Base-by-base conservation (phyloP, 2,113 vertebrate genomes). In the Brachypodius melanocephalos region DNA sequence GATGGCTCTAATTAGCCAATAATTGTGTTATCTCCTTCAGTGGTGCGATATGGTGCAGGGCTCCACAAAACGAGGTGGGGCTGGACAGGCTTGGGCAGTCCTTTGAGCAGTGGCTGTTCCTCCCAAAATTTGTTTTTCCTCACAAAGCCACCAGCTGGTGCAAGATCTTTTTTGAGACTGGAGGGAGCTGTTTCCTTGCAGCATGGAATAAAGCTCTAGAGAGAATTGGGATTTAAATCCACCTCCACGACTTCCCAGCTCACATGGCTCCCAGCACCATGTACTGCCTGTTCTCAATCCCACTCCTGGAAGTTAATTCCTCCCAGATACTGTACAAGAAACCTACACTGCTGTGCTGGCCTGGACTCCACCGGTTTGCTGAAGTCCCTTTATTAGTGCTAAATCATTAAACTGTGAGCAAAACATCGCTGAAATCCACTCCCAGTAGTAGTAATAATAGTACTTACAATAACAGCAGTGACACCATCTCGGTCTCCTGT, bases 1-100 rank as follows among this genome's bases (percentile, higher is more conserved):
- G 96, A 97, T 97, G 40, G 75, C 89, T 90, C 95, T 96, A 95
- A 97, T 97, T 97, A 97, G 69, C 89, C 85, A 93, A 57, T 96
- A 95, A 96, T 95, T 95, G 89, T 92, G 88, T 97, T 97, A 90
- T 93, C 94, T 84, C 74, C 42, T 93, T 89, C 95, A 93, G 61
- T 80, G 89, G 79, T 95, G 69, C 12, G 4, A 69, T 61, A 18
- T 22, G 1, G 59, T 78, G 52, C 51, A 46, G 87, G 42, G 45
- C 31, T 34, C 25, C 1, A 6, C 26, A 43, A 55, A 78, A 68
- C 29, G 20, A 66, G 21, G 58, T 62, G 79, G 82, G 51, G 15
- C 67, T 78, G 61, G 51, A 12, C 6, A 32, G 38, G 57, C 13
- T 7, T 18, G n/a, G 17, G 55, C 45, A 75, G 46, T 19, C 32